Conservation (phyloP, 2,888 invertebrate genomes). For the Eueremaeus valkanovi region DNA sequence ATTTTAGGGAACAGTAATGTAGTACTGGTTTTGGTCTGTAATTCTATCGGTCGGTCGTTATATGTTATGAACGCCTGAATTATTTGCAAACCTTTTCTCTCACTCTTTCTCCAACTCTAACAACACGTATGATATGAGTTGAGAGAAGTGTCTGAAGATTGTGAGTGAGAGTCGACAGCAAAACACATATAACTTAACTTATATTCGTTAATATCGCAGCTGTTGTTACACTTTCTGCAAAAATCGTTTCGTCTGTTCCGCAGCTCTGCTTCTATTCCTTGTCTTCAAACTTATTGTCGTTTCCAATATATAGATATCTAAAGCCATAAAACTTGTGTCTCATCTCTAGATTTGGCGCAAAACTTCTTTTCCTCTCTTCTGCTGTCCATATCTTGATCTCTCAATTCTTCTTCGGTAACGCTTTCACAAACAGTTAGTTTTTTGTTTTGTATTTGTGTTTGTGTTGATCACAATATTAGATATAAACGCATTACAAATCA, state of each 20-base stretch:
- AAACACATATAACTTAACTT: neutral
- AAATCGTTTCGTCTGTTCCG: slow-evolving; percentile 10
- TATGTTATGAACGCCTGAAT: neutral
- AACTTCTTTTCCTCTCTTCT: neutral
- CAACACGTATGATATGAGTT: neutral
- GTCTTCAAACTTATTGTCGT: neutral
- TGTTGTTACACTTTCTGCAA: neutral
- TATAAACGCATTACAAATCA: neutral
- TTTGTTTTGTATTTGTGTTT: neutral
- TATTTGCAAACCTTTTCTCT: neutral
- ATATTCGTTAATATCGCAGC: neutral
- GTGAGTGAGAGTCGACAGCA: neutral
- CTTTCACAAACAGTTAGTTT: neutral
- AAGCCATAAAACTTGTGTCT: slow-evolving; percentile 8
- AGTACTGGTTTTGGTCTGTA: neutral
- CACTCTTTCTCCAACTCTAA: neutral
- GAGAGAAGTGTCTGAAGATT: neutral
- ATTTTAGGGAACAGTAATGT: neutral
- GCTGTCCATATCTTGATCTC: neutral
- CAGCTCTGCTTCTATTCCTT: neutral
- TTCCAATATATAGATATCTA: neutral
- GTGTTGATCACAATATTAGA: neutral
- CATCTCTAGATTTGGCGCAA: neutral
- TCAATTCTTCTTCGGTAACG: neutral
- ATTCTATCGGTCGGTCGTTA: neutral